Evolutionary conservation across 2,888 invertebrate genomes (phyloP), one percentile per base, ranked within the genome.

Genomic region (Diabrotica balteata): DNA sequence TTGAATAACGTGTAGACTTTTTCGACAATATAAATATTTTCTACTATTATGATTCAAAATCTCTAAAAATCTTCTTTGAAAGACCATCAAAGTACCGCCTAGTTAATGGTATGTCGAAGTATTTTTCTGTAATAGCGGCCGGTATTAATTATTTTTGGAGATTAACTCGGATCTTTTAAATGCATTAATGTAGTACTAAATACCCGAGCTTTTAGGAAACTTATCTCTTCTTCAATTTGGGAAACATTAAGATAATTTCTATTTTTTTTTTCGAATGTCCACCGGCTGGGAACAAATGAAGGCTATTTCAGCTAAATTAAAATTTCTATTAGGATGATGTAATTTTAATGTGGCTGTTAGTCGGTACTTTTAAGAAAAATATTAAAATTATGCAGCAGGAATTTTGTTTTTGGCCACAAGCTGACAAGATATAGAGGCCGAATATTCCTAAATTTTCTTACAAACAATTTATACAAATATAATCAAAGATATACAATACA

Each of bases 61-160:
- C 32, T 32, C 32, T 32, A 32, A 32, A 32, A 32, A 2, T 4
- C 32, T 32, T 32, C 32, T 32, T 32, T 32, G 32, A 32, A 32
- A 5, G 4, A 32, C 32, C 32, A 32, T 32, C 32, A 32, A 32
- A 32, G 32, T 32, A 32, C 32, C 32, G 32, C 32, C 32, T 32
- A 32, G 32, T 32, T 32, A 32, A 32, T 32, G 32, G 32, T 32
- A 32, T 32, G 32, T 32, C 32, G 32, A 32, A 32, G 32, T 4
- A 32, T 47, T 10, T 10, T 47, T 47, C 8, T 47, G 7, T 71
- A 66, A 63, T 67, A 59, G 66, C 62, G 59, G 66, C 59, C 57
- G 59, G 68, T 72, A 69, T 72, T 69, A 72, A 72, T 72, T 72
- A 70, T 70, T 57, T 43, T 50, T 55, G 50, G 55, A 67, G 68